Conservation (phyloP, 2,113 vertebrate species). For the Esox niger region DNA sequence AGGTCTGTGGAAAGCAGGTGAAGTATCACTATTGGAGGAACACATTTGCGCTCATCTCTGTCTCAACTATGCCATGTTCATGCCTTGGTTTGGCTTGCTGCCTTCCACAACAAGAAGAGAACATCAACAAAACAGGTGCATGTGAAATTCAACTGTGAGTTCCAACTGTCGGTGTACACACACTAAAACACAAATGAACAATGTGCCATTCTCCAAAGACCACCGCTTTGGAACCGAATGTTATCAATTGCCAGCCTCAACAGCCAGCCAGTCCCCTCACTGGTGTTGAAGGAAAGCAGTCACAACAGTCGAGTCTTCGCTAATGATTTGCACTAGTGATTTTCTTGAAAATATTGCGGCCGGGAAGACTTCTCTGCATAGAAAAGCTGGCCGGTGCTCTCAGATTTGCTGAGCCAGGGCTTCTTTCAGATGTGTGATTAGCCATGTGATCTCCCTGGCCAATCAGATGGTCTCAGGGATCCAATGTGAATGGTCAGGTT, state of each 20-base stretch:
- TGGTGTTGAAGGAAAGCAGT: no score
- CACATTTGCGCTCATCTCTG: background rate
- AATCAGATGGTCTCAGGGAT: background rate
- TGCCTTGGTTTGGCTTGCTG: background rate
- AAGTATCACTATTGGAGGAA: background rate
- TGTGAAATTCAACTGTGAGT: background rate
- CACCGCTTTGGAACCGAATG: background rate
- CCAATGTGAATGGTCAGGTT: background rate
- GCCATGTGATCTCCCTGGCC: constrained; percentile 9
- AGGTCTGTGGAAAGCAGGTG: background rate
- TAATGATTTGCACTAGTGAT: no score
- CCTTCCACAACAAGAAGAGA: background rate
- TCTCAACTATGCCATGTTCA: background rate
- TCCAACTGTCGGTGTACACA: background rate
- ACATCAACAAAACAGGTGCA: background rate
- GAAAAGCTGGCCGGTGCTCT: no score
- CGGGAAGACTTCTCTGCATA: no score
- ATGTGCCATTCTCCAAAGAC: background rate
- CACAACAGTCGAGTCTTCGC: no score
- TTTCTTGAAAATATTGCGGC: no score
- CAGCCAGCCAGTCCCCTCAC: background rate
- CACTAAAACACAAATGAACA: no score
- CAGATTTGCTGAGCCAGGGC: no score
- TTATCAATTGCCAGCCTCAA: background rate
- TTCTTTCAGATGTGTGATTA: no score